Base-by-base conservation (phyloP, 2,888 invertebrate species). In the Scotopteryx bipunctaria region DNA sequence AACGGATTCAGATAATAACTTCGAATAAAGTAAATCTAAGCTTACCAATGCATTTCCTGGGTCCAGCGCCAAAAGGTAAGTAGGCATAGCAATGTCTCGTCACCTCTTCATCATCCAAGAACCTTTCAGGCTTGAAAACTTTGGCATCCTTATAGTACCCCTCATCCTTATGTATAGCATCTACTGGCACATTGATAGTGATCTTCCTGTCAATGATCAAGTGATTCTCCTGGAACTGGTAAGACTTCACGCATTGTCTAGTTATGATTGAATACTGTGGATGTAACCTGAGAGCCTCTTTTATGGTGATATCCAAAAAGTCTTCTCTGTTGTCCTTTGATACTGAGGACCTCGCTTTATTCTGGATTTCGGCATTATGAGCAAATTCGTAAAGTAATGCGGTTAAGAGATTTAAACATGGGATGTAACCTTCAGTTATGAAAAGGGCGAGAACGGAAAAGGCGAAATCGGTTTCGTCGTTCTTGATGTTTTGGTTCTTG, bases 41-140 rank as follows among this genome's bases (percentile, higher is more conserved):
- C 85, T 81, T 69, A 90, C 89, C 88, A 57, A 86, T 69, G 61
- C 89, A 90, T 73, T 83, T 87, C 46, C 86, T 82, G 16, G 88
- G 87, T 33, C 91, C 91, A 8, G 78, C 81, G 25, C 91, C 89
- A 61, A 87, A 91, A 3, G 90, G 87, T 43, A 89, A 65, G 65
- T 76, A 89, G 0, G 81, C 63, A 51, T 75, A 79, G 37, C 75
- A 70, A 50, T 78, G 75, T 14, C 66, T 71, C 0, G 67, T 61
- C 0, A 71, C 59, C 17, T 63, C 69, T 32, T 76, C 73, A 14
- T 69, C 73, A 43, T 73, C 66, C 45, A 78, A 64, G 64, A 86
- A 88, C 36, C 91, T 73, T n/a, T 83, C 81, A 5, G 91, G 90
- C 33, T 80, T 79, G 57, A 83, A 91, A 3, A 54, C 55, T 8